phyloP scores from a whole-genome alignment of 2,797 vertebrate species.

The Microctenopoma stevenorrisi region DNA sequence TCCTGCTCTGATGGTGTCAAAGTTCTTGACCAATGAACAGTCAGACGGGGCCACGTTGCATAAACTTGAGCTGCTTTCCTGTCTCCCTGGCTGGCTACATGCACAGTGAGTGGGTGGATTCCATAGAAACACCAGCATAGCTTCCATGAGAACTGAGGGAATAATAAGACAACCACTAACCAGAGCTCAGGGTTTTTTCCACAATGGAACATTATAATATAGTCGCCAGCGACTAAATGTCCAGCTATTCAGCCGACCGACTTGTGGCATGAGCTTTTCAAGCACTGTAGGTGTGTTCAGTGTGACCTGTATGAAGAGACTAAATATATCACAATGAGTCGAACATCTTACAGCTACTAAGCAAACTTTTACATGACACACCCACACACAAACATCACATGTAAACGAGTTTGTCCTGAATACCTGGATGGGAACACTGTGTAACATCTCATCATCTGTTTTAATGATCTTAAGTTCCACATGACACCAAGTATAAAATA shows the following conservation, averaged over 20 bases:
- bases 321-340: constrained; percentile 49
- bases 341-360: constrained; percentile 32
- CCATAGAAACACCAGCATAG: constrained; percentile 70
- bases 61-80: constrained; percentile 61
- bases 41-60: constrained; percentile 54
- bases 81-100: constrained; percentile 50
- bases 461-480: neutral
- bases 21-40: constrained; percentile 76
- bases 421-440: neutral
- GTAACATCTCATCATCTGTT: constrained; percentile 19
- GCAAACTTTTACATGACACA: constrained; percentile 59
- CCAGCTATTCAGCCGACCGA: constrained; percentile 22
- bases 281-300: constrained; percentile 55
- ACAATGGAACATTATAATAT: constrained; percentile 42
- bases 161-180: constrained; percentile 41
- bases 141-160: constrained; percentile 52
- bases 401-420: constrained; percentile 66
- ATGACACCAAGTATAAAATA: neutral
- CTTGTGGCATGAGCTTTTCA: constrained; percentile 50
- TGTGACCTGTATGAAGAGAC: constrained; percentile 32
- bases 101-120: constrained; percentile 68
- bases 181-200: constrained; percentile 53
- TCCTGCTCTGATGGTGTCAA: constrained; percentile 78
- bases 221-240: constrained; percentile 29
- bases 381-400: constrained; percentile 10